Evolutionary conservation across 1,140 invertebrate genomes (phyloP).

Genomic region (Euborellia annulipes): DNA sequence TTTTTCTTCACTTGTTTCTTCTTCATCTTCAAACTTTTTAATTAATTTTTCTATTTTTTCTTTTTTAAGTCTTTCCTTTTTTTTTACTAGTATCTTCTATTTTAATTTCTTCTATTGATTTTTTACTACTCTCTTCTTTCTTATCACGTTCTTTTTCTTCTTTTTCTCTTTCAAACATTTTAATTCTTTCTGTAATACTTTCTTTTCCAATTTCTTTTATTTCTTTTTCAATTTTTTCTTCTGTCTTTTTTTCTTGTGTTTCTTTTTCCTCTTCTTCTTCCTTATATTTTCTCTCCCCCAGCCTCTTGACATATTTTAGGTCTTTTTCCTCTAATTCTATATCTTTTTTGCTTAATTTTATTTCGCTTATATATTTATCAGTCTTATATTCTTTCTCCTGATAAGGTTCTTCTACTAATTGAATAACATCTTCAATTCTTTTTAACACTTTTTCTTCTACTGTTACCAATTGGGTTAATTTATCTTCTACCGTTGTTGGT

Average conservation of each 20-base stretch:
- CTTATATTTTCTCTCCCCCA: background rate
- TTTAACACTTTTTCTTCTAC: conserved; percentile 7
- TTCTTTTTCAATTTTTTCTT: background rate
- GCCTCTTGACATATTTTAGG: background rate
- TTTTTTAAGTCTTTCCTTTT: conserved; percentile 9
- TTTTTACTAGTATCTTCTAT: conserved; percentile 14
- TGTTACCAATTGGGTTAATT: conserved; percentile 15
- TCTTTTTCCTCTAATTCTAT: background rate
- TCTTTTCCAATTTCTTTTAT: background rate
- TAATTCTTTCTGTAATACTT: background rate
- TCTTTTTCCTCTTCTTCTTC: background rate
- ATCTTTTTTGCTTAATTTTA: background rate
- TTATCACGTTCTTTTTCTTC: background rate
- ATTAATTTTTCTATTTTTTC: conserved; percentile 1
- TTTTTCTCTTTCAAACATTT: background rate
- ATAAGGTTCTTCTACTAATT: conserved; percentile 11
- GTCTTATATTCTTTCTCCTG: conserved; percentile 7
- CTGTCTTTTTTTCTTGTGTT: background rate
- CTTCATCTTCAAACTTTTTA: background rate
- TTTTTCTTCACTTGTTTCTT: conserved; percentile 8
- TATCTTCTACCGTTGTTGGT: conserved; percentile 8
- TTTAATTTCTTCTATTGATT: conserved; percentile 26
- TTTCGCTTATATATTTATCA: conserved; percentile 1
- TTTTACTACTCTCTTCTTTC: no score
- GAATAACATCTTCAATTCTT: conserved; percentile 5